Evolutionary conservation across 1,140 invertebrate genomes (phyloP), one percentile per base, ranked within the genome.

Genomic region (Eumaeus atala): DNA sequence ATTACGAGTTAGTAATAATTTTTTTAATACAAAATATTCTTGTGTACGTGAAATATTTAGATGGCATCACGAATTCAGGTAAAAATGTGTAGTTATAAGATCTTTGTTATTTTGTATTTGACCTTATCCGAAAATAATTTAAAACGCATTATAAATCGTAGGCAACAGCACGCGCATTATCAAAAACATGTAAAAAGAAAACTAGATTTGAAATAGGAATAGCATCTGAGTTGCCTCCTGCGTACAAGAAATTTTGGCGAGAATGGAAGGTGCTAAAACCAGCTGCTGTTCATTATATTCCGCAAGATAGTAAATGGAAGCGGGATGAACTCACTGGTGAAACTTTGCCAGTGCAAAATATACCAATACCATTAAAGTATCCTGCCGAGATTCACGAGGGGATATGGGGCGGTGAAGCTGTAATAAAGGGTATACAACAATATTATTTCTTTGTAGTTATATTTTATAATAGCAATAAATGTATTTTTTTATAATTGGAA

Each of bases 361-460:
- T 92, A 54, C 91, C 93, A n/a, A 86, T 99, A 16, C 93, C 93
- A 2, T 65, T 97, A 0, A 89, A 90, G 54, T 93, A 92, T 76
- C 95, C 96, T 2, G 88, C 91, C 51, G 95, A 99, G 88, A 84
- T 92, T 54, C 85, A 99, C 77, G 51, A 93, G 49, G 97, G 97
- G 17, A 89, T 99, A 51, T 99, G 97, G 97, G 98, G 97, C 62
- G 98, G 98, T 7, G 98, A 99, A 89, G 95, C 92, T n/a, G 89
- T 99, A 1, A 88, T 99, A 18, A 92, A 96, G 89, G 87, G 86
- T 48, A 33, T 38, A 12, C 21, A 21, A n/a, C n/a, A n/a, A n/a
- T n/a, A n/a, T n/a, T n/a, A n/a, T n/a, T n/a, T n/a, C n/a, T n/a
- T n/a, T n/a, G n/a, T n/a, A n/a, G n/a, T n/a, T n/a, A n/a, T n/a